Conservation (phyloP, 2,888 invertebrate genomes). For the Petrolisthes manimaculis region DNA sequence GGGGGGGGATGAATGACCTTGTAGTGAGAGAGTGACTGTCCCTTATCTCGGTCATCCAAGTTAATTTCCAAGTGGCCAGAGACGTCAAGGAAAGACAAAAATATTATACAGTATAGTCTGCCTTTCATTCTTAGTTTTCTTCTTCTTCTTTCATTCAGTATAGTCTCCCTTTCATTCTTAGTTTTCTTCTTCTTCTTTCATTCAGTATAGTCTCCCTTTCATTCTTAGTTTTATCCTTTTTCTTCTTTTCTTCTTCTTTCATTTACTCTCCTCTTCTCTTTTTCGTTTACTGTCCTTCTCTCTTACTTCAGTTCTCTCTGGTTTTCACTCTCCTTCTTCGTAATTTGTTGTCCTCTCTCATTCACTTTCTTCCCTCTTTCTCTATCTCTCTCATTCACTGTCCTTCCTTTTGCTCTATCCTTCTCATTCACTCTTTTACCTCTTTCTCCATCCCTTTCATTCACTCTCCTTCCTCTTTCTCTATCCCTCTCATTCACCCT, state of each 20-base stretch:
- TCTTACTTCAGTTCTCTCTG: not conserved
- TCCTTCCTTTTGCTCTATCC: not conserved
- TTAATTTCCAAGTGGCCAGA: too few species aligned
- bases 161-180: not conserved
- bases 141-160: too few species aligned
- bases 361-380: not conserved
- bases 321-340: not conserved
- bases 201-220: not conserved
- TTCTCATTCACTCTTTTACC: not conserved
- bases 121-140: too few species aligned
- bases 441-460: not conserved
- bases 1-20: too few species aligned
- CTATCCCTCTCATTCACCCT: not conserved
- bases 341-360: not conserved
- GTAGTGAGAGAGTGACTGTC: too few species aligned
- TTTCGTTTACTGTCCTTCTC: not conserved
- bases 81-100: too few species aligned
- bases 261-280: not conserved
- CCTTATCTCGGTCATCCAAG: too few species aligned
- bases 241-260: not conserved
- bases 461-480: not conserved
- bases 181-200: too few species aligned
- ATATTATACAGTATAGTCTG: too few species aligned
- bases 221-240: not conserved
- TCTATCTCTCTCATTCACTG: slow-evolving; percentile 17